Evolutionary conservation across 1,140 invertebrate genomes (phyloP), one percentile per base, ranked within the genome.

Genomic region (Achroia grisella): DNA sequence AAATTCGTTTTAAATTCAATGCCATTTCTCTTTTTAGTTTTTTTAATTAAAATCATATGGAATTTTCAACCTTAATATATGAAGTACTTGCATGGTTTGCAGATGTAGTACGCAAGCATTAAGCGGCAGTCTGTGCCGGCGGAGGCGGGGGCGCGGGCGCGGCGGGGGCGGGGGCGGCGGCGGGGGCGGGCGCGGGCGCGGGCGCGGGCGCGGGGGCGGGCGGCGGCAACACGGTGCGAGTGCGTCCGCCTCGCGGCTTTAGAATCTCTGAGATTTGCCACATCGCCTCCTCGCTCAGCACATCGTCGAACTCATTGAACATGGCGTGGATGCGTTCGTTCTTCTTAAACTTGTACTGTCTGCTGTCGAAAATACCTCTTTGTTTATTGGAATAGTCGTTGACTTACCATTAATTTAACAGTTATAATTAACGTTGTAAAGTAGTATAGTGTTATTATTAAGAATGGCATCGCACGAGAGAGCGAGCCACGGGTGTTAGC

Each of bases 231-330:
- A 56, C 32, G 48, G 62, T 53, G 29, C 64, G 57, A 44, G 61
- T 47, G 29, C 70, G 61, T 0, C 89, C 89, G 33, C 92, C 94
- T 44, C 96, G 88, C 4, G 98, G 97, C 88, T 98, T 98, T 49
- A 99, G 97, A 45, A 90, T 92, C 80, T 99, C 95, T 0, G 97
- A 99, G 58, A 98, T 94, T 79, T 97, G 95, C 97, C 97, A 99
- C 91, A 99, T 95, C 33, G 95, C 93, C 76, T 99, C 97, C 87
- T 99, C 98, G 79, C 92, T 94, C 52, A 98, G 89, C 74, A 93
- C 95, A 79, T 98, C 93, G 69, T 98, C 95, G 87, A 99, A 99
- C 86, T 97, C 96, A 80, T 97, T 96, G 88, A 99, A 98, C 87
- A 98, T 97, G 44, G 92, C 89, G 62, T 98, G 93, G 33, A 99